A percentile compares a stretch with the other conserved stretches of the same genome.
Conservation (phyloP, 2,113 vertebrate genomes). For the Heterotilapia buettikoferi region DNA sequence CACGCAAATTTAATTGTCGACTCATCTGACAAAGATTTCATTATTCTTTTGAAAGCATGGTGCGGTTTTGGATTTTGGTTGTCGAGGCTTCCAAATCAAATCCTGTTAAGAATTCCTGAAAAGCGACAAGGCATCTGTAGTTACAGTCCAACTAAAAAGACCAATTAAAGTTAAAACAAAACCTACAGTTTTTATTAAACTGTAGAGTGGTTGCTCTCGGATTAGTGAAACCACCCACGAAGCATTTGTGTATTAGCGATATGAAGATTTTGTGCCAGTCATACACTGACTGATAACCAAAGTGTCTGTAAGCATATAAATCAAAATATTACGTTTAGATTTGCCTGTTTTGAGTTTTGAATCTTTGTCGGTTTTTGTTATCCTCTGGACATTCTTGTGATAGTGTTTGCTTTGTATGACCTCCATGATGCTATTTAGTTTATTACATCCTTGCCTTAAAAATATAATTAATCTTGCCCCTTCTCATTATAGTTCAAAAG, state of each 20-base stretch:
- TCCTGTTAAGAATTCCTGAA: neutral
- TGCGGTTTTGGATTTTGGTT: neutral
- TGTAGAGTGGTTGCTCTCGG: fast-evolving
- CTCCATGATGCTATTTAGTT: neutral
- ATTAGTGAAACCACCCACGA: neutral
- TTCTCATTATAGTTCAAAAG: conserved; percentile 27
- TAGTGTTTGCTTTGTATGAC: neutral
- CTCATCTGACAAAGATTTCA: conserved; percentile 2
- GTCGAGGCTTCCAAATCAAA: neutral
- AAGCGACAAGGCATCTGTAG: neutral
- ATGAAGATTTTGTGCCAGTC: neutral
- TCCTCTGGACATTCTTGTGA: neutral
- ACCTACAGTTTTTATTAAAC: neutral
- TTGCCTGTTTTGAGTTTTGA: neutral
- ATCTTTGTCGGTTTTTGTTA: neutral
- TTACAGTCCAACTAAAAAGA: neutral
- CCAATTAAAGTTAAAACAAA: neutral
- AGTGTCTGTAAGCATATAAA: neutral
- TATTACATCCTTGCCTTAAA: neutral
- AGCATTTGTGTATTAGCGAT: neutral
- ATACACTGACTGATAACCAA: neutral
- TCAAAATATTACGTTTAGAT: neutral
- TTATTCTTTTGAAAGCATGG: neutral
- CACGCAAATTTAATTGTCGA: conserved; percentile 11
- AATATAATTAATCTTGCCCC: conserved; percentile 30